Evolutionary conservation across 2,888 invertebrate genomes (phyloP).

Genomic region (Rhagonycha fulva): DNA sequence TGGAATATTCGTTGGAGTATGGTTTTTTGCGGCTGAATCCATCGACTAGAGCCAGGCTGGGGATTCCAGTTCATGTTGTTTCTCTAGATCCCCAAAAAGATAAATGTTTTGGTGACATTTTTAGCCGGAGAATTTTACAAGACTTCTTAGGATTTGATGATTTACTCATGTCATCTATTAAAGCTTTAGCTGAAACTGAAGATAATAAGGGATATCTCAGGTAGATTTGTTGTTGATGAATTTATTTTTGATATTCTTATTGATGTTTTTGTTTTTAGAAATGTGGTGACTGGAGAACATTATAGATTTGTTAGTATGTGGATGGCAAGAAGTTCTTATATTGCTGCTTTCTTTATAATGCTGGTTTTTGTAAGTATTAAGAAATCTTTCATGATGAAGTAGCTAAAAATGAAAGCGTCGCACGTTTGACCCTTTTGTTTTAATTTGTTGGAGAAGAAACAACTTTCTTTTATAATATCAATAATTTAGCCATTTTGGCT

Average conservation of each 20-base stretch:
- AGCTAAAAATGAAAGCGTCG: no score
- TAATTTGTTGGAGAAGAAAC: neutral
- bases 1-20: constrained; percentile 97
- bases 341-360: constrained; percentile 97
- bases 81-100: constrained; percentile 86
- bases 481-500: no score
- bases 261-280: constrained; percentile 61
- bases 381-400: neutral
- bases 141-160: constrained; percentile 97
- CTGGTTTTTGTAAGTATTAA: constrained; percentile 92
- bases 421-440: neutral
- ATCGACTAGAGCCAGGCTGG: constrained; percentile 80
- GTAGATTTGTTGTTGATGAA: constrained; percentile 51
- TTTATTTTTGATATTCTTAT: constrained; percentile 11
- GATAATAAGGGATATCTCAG: constrained; percentile 93
- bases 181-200: constrained; percentile 92
- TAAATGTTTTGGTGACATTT: constrained; percentile 91
- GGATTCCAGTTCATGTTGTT: constrained; percentile 89
- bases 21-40: constrained; percentile 92
- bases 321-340: constrained; percentile 93
- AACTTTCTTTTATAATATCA: neutral
- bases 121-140: constrained; percentile 85
- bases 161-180: constrained; percentile 94
- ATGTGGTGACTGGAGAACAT: constrained; percentile 97
- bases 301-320: constrained; percentile 97